Conservation (phyloP, 2,888 invertebrate genomes). For the Pristionchus exspectatus region DNA sequence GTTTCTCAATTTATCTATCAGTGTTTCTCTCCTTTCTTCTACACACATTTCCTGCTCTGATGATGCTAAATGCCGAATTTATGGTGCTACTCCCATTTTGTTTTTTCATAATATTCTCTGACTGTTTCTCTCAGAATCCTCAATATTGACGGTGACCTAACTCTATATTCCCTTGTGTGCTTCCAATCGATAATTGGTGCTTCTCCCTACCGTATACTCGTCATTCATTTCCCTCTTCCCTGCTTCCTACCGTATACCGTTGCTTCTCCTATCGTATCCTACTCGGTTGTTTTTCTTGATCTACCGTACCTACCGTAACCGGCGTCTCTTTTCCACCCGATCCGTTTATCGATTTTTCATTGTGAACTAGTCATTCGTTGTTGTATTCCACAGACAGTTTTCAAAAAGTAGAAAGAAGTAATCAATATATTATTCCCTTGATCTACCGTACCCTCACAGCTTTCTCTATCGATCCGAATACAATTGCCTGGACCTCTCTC, state of each 20-base stretch:
- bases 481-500: slow-evolving; percentile 23
- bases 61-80: slow-evolving; percentile 50
- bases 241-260: slow-evolving; percentile 49
- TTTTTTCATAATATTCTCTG: neutral
- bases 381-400: slow-evolving; percentile 34
- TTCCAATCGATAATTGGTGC: slow-evolving; percentile 36
- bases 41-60: slow-evolving; percentile 6
- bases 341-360: slow-evolving; percentile 47
- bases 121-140: slow-evolving; percentile 35
- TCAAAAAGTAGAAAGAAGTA: slow-evolving; percentile 1
- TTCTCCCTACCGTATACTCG: slow-evolving; percentile 25
- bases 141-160: slow-evolving; percentile 27
- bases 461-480: slow-evolving; percentile 35
- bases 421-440: neutral
- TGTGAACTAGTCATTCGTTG: slow-evolving; percentile 47
- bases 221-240: slow-evolving; percentile 30
- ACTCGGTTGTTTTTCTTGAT: slow-evolving; percentile 42
- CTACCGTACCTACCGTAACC: slow-evolving; percentile 14
- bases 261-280: slow-evolving; percentile 48
- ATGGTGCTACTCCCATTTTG: slow-evolving; percentile 14
- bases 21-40: neutral
- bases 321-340: neutral
- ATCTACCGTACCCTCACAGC: slow-evolving; percentile 36
- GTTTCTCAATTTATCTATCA: slow-evolving; percentile 12
- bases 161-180: slow-evolving; percentile 21